These are phyloP conservation scores for Lepidocyrtoides sp. DNA, from an alignment of 2,888 invertebrate genomes.

Conservation along the genomic window DNA sequence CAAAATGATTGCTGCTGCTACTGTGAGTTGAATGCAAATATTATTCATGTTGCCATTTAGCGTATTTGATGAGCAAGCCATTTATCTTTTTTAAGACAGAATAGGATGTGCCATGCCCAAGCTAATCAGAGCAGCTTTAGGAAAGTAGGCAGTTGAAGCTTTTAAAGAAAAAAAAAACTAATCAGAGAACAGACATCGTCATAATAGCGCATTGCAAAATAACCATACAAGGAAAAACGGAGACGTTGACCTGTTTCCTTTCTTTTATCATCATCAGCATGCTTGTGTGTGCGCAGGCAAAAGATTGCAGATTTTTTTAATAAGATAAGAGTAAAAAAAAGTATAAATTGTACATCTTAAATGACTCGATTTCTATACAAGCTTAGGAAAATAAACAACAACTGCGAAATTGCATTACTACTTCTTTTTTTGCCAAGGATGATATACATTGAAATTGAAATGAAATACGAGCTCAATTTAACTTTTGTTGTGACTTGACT, in stretches of 20 bases:
- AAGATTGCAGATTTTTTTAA: constrained; percentile 18
- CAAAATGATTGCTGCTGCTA: no score
- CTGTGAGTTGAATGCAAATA: constrained; percentile 11
- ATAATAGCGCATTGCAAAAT: no score
- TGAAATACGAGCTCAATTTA: not conserved
- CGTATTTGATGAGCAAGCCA: not conserved
- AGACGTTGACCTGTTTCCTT: constrained; percentile 60
- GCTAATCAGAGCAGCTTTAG: constrained; percentile 10
- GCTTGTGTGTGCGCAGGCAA: constrained; percentile 16
- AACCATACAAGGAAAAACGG: constrained; percentile 40
- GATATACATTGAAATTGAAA: no score
- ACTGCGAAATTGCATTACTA: constrained; percentile 11
- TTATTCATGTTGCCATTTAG: not conserved
- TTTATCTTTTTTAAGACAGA: constrained; percentile 27
- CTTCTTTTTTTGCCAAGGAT: not conserved
- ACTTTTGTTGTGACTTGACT: constrained; percentile 32
- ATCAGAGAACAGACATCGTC: no score
- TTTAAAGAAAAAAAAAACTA: constrained; percentile 1
- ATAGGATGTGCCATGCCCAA: not conserved
- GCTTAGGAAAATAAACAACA: not conserved
- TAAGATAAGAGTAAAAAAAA: constrained; percentile 34
- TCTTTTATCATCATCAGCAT: not conserved
- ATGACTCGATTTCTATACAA: not conserved
- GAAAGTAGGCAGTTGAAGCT: not conserved
- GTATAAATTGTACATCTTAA: not conserved